These are phyloP conservation scores for Melanostoma scalare DNA, from an alignment of 2,888 invertebrate genomes.

Conservation along the genomic window DNA sequence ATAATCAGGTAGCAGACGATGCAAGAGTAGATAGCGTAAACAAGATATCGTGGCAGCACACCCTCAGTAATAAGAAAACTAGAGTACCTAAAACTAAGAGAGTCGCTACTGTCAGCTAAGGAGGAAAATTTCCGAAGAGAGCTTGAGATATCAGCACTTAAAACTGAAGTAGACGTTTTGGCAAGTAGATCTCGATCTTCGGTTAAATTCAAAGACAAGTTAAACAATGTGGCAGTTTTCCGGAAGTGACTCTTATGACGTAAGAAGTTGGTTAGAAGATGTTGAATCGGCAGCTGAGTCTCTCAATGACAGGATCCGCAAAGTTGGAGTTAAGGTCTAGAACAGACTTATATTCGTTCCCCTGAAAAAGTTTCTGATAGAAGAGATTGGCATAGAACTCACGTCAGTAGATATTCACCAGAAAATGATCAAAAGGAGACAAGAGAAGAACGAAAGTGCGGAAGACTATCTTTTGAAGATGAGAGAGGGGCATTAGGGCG, in stretches of 20 bases:
- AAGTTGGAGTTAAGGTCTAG: no score
- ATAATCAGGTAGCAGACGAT: no score
- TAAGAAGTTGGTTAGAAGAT: slow-evolving; percentile 2
- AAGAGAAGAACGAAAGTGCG: no score
- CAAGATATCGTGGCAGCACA: background rate
- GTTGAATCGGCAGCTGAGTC: background rate
- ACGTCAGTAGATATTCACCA: no score
- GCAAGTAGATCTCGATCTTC: slow-evolving; percentile 1
- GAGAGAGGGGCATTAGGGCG: background rate
- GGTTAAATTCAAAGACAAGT: background rate
- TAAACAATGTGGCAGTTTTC: background rate
- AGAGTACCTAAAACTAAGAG: background rate
- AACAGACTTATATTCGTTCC: no score
- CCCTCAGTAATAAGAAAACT: background rate
- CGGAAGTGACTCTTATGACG: background rate
- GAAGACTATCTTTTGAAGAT: no score
- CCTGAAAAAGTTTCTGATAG: no score
- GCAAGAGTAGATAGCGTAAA: no score
- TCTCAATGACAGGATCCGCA: no score
- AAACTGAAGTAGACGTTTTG: background rate
- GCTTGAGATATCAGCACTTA: background rate
- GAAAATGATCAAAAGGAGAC: no score
- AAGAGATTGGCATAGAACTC: no score
- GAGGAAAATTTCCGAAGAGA: background rate
- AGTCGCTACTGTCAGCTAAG: background rate